phyloP scores from a whole-genome alignment of 2,113 vertebrate genomes.

The Sapajus apella region DNA sequence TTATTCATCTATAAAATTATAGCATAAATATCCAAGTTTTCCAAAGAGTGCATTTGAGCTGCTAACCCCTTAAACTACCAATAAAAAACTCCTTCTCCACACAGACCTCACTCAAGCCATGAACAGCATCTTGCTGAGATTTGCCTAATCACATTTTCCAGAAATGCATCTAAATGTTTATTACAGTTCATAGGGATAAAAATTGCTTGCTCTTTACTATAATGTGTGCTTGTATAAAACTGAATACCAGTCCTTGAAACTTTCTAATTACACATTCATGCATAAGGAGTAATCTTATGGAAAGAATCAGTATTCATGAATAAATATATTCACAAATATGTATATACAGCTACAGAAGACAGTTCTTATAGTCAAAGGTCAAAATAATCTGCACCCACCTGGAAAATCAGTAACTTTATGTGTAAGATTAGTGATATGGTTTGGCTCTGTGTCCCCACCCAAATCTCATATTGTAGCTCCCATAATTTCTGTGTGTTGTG shows the following conservation, averaged over 20 bases:
- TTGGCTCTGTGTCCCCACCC: too few relatives aligned
- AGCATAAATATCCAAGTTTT: slow-evolving; percentile 36
- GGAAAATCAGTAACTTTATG: slow-evolving; percentile 8
- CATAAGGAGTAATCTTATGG: slow-evolving; percentile 49
- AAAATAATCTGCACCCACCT: neutral
- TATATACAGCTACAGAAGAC: neutral
- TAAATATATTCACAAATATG: neutral
- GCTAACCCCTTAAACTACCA: slow-evolving; percentile 4
- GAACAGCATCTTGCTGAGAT: slow-evolving; percentile 57
- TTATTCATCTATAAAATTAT: slow-evolving; percentile 4
- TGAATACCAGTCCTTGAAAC: slow-evolving; percentile 32
- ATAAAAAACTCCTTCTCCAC: slow-evolving; percentile 43
- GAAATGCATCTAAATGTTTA: slow-evolving; percentile 62
- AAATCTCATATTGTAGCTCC: too few relatives aligned
- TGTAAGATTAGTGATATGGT: neutral
- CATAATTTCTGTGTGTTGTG: too few relatives aligned
- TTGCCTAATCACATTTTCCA: slow-evolving; percentile 70
- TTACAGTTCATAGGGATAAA: slow-evolving; percentile 69
- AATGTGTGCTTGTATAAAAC: slow-evolving; percentile 65
- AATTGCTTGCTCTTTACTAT: slow-evolving; percentile 70
- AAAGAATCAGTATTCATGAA: neutral
- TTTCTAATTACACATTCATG: slow-evolving; percentile 32
- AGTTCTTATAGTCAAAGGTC: neutral
- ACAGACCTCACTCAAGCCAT: slow-evolving; percentile 27
- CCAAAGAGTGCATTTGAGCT: neutral